These are phyloP conservation scores for Dascillus cervinus DNA, from an alignment of 2,888 invertebrate genomes.

Conservation along the genomic window DNA sequence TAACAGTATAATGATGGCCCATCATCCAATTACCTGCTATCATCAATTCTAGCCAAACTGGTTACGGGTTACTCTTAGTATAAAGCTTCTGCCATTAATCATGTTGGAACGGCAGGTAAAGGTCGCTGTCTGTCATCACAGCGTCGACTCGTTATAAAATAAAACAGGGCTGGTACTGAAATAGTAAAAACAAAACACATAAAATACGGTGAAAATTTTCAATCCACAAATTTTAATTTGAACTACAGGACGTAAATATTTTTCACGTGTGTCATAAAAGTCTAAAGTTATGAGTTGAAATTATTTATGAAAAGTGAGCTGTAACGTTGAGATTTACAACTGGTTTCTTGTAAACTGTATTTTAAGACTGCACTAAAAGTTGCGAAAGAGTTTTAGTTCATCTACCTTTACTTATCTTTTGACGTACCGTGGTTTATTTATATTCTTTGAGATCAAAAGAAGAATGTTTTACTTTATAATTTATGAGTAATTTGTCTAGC, in stretches of 20 bases:
- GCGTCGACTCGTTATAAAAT: slow-evolving; percentile 16
- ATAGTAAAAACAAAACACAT: slow-evolving; percentile 8
- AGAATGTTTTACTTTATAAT: slow-evolving; percentile 38
- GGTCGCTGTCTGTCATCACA: slow-evolving; percentile 25
- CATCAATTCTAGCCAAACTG: slow-evolving; percentile 37
- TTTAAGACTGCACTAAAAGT: slow-evolving; percentile 32
- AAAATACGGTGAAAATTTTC: slow-evolving; percentile 13
- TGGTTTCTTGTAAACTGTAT: slow-evolving; percentile 32
- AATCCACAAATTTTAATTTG: slow-evolving; percentile 16
- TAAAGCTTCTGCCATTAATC: slow-evolving; percentile 33
- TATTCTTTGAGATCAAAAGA: slow-evolving; percentile 36
- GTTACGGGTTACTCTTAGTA: slow-evolving; percentile 30
- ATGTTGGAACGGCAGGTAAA: slow-evolving; percentile 23
- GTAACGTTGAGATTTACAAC: slow-evolving; percentile 31
- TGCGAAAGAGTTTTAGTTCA: slow-evolving; percentile 33
- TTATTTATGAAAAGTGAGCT: slow-evolving; percentile 28
- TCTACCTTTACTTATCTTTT: slow-evolving; percentile 35
- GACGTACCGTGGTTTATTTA: slow-evolving; percentile 36
- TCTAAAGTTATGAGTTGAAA: slow-evolving; percentile 14
- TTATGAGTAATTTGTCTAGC: slow-evolving; percentile 37
- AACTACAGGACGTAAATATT: slow-evolving; percentile 20
- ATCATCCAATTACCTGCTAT: slow-evolving; percentile 40
- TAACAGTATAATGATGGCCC: slow-evolving; percentile 37
- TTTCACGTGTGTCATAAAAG: slow-evolving; percentile 26
- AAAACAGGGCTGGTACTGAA: neutral